These are phyloP conservation scores for Ricordea florida DNA, from an alignment of 92 coral and sea anemone species.

Conservation along the genomic window DNA sequence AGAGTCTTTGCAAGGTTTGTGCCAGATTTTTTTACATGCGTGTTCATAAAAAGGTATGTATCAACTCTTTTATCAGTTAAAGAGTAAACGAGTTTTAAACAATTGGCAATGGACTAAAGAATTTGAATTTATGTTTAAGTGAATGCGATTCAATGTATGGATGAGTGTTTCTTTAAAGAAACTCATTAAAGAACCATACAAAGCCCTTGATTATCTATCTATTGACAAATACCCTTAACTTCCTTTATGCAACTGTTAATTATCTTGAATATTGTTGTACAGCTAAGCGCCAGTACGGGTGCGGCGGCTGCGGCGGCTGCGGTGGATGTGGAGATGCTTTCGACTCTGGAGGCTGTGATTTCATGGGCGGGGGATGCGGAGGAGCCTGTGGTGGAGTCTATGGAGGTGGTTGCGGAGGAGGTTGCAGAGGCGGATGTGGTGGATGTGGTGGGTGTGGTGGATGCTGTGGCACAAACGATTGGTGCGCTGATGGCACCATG, in stretches of 20 bases:
- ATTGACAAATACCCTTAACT: no score
- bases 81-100: no score
- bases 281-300: slow-evolving; percentile 66
- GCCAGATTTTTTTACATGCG: no score
- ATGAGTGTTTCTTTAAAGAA: neutral
- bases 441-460: slow-evolving; percentile 48
- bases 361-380: slow-evolving; percentile 63
- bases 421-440: slow-evolving; percentile 65
- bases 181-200: neutral
- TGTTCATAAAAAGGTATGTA: no score
- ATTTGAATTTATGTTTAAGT: no score
- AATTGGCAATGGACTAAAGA: no score
- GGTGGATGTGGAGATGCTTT: slow-evolving; percentile 64
- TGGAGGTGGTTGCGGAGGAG: slow-evolving; percentile 63
- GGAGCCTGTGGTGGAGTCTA: slow-evolving; percentile 58
- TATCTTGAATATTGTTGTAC: no score
- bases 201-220: neutral
- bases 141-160: no score
- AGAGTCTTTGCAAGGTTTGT: no score
- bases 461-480: slow-evolving; percentile 39
- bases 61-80: no score
- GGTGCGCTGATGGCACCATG: slow-evolving; percentile 70
- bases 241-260: no score
- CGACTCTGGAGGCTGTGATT: slow-evolving; percentile 48
- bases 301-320: slow-evolving; percentile 75